Evolutionary conservation across 1,140 invertebrate species (phyloP).

Genomic region (Drosophila setifemur): DNA sequence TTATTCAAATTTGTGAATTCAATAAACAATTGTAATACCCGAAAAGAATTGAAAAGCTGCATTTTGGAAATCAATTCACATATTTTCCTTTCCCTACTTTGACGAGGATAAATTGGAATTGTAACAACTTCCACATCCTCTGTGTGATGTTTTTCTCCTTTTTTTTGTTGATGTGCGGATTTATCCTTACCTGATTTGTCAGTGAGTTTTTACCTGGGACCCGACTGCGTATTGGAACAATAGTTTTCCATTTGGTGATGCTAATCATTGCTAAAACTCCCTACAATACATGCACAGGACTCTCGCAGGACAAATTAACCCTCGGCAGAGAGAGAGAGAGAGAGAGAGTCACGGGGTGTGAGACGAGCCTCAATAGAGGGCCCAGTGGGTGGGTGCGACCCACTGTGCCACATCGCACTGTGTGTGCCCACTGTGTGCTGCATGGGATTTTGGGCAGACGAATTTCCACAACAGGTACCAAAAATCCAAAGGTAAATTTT

Average conservation of each 20-base stretch:
- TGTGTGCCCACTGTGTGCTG: background rate
- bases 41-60: background rate
- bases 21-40: too few species aligned
- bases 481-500: background rate
- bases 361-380: slow-evolving; percentile 21
- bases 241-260: slow-evolving; percentile 71
- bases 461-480: slow-evolving; percentile 63
- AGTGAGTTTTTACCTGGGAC: slow-evolving; percentile 63
- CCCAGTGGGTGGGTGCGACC: slow-evolving; percentile 60
- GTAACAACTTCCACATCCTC: slow-evolving; percentile 5
- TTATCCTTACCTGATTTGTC: slow-evolving; percentile 69
- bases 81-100: background rate
- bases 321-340: slow-evolving; percentile 34
- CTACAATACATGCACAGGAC: slow-evolving; percentile 22
- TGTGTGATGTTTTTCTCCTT: slow-evolving; percentile 4
- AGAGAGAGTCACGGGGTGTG: slow-evolving; percentile 33
- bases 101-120: slow-evolving; percentile 44
- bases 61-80: background rate
- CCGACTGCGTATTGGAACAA: slow-evolving; percentile 73
- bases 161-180: slow-evolving; percentile 9
- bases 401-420: slow-evolving; percentile 61
- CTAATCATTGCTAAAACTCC: slow-evolving; percentile 76
- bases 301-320: slow-evolving; percentile 54
- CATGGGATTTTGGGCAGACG: too few species aligned
- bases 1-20: too few species aligned